Conservation (phyloP, 2,113 vertebrate genomes). For the Notarius quadriscutis region DNA sequence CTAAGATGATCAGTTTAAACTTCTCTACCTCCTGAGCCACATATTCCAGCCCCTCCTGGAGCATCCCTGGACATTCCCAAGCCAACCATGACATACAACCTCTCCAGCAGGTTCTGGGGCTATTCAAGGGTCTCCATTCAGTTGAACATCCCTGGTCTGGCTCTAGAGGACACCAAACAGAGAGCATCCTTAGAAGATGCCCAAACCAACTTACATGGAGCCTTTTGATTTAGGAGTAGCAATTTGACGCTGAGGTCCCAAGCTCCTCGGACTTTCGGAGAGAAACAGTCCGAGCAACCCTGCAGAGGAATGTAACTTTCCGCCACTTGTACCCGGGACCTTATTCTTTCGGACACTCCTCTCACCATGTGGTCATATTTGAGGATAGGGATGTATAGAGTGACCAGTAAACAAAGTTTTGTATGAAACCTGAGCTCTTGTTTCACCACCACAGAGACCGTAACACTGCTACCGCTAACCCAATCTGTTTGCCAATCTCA, state of each 20-base stretch:
- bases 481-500: background rate
- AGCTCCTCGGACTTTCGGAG: background rate
- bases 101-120: background rate
- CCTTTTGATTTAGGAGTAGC: background rate
- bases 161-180: background rate
- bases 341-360: background rate
- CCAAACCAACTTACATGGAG: background rate
- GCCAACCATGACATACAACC: background rate
- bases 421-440: background rate
- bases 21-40: background rate
- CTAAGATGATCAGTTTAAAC: background rate
- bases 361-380: background rate
- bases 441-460: background rate
- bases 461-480: background rate
- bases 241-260: background rate
- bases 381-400: background rate
- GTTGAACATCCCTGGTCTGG: background rate
- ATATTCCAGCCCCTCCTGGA: background rate
- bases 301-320: background rate
- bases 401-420: background rate
- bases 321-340: background rate
- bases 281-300: background rate
- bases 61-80: background rate
- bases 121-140: background rate
- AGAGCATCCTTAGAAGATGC: background rate